Conservation (phyloP, 2,113 vertebrate genomes). For the Brachypteracias leptosomus region DNA sequence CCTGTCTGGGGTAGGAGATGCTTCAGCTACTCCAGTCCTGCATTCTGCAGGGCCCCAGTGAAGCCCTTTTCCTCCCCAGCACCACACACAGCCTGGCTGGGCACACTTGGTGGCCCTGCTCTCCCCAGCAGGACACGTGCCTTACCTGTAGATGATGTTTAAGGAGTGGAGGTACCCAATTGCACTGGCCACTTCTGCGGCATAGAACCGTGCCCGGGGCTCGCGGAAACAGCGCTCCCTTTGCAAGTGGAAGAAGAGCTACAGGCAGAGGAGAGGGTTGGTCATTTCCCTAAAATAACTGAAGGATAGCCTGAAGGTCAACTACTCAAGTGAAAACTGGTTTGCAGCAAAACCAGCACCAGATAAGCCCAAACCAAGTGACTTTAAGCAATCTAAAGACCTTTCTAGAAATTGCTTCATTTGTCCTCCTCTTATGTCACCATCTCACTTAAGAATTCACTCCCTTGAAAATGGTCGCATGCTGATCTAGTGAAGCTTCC, state of each 20-base stretch:
- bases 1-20: neutral
- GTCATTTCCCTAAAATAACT: neutral
- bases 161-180: constrained; percentile 96
- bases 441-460: neutral
- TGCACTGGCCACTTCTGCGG: constrained; percentile 92
- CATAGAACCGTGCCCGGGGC: constrained; percentile 90
- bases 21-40: neutral
- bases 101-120: neutral
- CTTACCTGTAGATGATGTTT: constrained; percentile 95
- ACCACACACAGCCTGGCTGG: neutral
- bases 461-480: neutral
- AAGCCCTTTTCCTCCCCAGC: neutral
- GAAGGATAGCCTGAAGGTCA: neutral
- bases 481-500: neutral
- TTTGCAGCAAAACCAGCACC: neutral
- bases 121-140: accelerated
- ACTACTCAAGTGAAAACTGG: neutral
- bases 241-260: constrained; percentile 98
- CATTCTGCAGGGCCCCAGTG: neutral
- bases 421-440: neutral
- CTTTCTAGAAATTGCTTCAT: neutral
- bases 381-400: neutral
- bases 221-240: constrained; percentile 92
- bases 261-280: neutral
- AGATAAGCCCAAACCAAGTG: neutral